Base-by-base conservation (phyloP, 2,888 invertebrate genomes). In the Drosophila mettleri region DNA sequence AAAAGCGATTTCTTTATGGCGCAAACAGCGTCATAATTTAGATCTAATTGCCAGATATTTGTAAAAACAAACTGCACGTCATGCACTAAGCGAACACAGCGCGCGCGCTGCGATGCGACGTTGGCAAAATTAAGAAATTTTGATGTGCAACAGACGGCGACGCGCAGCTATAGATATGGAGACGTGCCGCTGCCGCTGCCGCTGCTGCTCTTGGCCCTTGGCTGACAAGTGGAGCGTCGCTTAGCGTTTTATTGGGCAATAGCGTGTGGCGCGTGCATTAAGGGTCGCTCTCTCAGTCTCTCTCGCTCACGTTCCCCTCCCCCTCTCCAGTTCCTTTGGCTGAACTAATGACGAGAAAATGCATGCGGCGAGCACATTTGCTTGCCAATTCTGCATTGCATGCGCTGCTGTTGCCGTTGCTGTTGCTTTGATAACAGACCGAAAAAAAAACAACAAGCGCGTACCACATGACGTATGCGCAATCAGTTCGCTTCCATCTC, bases 1-100 rank as follows among this genome's bases (percentile, higher is more conserved):
- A 63, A 73, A 77, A 84, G 74, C 76, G 82, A 86, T 88, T 84
- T 88, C 87, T 90, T 90, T 89, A 88, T 88, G 78, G 85, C 75
- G 66, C 75, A 80, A 88, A 84, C 80, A 76, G 78, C 82, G 80
- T 90, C 86, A 90, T 90, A 90, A 88, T 82, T 90, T 90, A 85
- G 89, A 90, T 90, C 89, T 89, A 90, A 90, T 90, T 90, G 89
- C 78, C 71, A 87, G 89, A 90, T 90, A 89, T 76, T 77, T 74
- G 71, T 67, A 45, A 69, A 67, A 77, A 65, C 68, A 74, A 73
- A 69, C 80, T 70, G 74, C 69, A 69, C 48, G 38, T 74, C 51
- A 55, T 63, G 51, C 46, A 53, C 49, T 54, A 49, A 53, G 22
- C 62, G 39, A 45, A 43, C 43, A 3, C 20, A 20, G 52, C 31